phyloP scores from a whole-genome alignment of 2,888 invertebrate species.

The Aphodius granarius region DNA sequence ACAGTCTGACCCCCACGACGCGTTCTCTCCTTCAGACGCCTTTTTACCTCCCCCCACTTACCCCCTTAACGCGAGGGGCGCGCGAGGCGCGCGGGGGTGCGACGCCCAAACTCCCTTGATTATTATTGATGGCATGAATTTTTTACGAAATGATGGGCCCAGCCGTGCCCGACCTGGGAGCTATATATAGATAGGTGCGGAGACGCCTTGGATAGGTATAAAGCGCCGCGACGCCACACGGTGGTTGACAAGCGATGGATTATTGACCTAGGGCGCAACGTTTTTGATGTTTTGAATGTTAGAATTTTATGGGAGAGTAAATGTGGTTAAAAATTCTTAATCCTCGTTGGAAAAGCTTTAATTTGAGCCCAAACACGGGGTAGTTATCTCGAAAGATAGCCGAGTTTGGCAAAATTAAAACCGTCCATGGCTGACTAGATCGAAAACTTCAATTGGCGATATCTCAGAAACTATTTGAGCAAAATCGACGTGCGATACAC shows the following conservation, averaged over 20 bases:
- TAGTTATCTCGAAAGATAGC: neutral
- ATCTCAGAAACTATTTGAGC: neutral
- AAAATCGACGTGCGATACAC: neutral
- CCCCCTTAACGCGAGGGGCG: neutral
- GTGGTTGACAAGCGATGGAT: neutral
- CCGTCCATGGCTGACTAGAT: neutral
- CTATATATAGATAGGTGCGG: neutral
- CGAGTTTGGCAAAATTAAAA: neutral
- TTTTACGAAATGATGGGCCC: slow-evolving; percentile 24
- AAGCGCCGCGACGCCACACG: slow-evolving; percentile 1
- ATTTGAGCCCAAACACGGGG: neutral
- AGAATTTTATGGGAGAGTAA: neutral
- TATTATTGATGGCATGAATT: slow-evolving; percentile 43
- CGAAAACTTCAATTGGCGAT: neutral
- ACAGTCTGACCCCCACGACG: slow-evolving; percentile 42
- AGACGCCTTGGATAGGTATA: neutral
- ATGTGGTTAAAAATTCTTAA: neutral
- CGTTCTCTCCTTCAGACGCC: slow-evolving; percentile 1
- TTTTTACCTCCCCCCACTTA: neutral
- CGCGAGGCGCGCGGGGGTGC: neutral
- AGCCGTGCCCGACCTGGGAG: neutral
- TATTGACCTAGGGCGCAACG: neutral
- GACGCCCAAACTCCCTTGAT: slow-evolving; percentile 33
- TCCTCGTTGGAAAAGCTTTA: neutral
- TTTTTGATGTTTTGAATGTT: neutral